Conservation (phyloP, 2,797 vertebrate genomes). For the Paramormyrops hopkinsi region DNA sequence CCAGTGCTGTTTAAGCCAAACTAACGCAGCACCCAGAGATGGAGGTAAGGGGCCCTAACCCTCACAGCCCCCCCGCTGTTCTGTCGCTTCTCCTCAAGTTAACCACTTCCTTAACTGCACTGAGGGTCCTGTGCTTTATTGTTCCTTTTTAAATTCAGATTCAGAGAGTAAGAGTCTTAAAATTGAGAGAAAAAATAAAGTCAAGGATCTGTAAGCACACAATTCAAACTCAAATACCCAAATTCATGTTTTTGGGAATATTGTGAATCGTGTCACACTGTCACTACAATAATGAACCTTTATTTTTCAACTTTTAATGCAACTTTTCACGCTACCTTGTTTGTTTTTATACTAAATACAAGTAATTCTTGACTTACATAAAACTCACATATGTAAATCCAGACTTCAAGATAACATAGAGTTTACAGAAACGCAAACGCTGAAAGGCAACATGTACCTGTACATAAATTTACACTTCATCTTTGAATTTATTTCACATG, state of each 20-base stretch:
- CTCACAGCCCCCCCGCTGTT: neutral
- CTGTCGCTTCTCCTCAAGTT: neutral
- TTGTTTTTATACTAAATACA: neutral
- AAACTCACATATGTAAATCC: neutral
- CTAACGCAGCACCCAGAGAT: neutral
- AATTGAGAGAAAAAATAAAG: neutral
- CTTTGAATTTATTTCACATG: neutral
- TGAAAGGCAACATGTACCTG: neutral
- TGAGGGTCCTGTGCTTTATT: neutral
- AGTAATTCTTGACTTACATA: neutral
- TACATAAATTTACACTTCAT: neutral
- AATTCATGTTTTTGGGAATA: neutral
- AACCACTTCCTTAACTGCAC: neutral
- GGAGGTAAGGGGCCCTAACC: neutral
- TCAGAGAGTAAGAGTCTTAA: neutral
- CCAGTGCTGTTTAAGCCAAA: neutral
- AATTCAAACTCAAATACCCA: neutral
- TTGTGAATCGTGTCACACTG: neutral
- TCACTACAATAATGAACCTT: neutral
- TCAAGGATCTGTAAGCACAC: neutral
- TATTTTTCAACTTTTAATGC: neutral
- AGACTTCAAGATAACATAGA: neutral
- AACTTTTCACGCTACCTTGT: neutral
- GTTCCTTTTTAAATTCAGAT: neutral
- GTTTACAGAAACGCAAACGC: neutral